These are phyloP conservation scores for Amiota mariae DNA, from an alignment of 2,888 invertebrate genomes.

Conservation along the genomic window DNA sequence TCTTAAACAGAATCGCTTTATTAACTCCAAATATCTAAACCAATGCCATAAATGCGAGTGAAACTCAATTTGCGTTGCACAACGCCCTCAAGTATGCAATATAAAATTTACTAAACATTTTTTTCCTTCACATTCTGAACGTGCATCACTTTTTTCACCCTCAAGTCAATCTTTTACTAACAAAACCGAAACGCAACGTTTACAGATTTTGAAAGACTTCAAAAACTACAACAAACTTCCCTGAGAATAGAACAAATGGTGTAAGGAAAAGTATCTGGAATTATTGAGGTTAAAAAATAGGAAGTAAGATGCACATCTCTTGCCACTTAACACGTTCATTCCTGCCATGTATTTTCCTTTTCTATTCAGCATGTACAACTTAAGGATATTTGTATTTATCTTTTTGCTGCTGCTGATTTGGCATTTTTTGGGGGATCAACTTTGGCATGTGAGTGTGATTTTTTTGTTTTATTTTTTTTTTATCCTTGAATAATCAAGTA, in stretches of 20 bases:
- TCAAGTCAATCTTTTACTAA: no score
- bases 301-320: neutral
- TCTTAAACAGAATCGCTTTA: no score
- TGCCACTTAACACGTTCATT: slow-evolving; percentile 15
- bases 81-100: slow-evolving; percentile 18
- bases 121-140: neutral
- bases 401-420: slow-evolving; percentile 15
- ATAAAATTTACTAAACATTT: neutral
- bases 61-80: no score
- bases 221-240: neutral
- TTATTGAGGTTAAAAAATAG: no score
- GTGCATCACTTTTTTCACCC: neutral
- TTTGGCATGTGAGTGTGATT: slow-evolving; percentile 59
- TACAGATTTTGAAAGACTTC: neutral
- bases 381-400: neutral
- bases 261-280: no score
- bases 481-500: slow-evolving; percentile 67
- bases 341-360: neutral
- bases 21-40: no score
- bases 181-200: neutral
- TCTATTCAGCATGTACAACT: neutral
- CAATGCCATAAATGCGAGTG: no score
- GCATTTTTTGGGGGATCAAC: slow-evolving; percentile 1
- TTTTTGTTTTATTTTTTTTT: slow-evolving; percentile 39
- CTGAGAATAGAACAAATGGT: no score